These are phyloP conservation scores for Ochlodes sylvanus DNA, from an alignment of 2,888 invertebrate species.

Conservation along the genomic window DNA sequence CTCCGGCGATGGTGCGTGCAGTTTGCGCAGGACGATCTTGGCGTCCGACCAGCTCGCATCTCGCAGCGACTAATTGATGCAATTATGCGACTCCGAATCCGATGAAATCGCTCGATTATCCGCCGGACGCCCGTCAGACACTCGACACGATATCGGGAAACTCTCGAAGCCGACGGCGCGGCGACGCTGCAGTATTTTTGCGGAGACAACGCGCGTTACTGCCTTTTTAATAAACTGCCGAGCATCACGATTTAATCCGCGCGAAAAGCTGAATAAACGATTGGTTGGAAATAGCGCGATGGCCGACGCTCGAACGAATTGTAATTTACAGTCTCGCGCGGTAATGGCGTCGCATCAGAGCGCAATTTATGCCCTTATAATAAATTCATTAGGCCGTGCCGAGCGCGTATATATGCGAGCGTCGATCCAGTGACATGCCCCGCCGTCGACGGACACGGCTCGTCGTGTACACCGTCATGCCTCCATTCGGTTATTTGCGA, in stretches of 20 bases:
- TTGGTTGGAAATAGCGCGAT: constrained; percentile 64
- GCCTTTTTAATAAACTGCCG: constrained; percentile 52
- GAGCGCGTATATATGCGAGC: constrained; percentile 49
- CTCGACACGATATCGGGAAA: constrained; percentile 18
- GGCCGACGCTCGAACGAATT: constrained; percentile 68
- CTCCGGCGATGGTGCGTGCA: constrained; percentile 27
- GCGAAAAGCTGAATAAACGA: constrained; percentile 73
- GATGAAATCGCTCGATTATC: constrained; percentile 34
- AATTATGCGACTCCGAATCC: constrained; percentile 23
- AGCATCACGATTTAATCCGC: constrained; percentile 48
- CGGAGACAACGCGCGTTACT: constrained; percentile 43
- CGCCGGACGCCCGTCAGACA: constrained; percentile 11
- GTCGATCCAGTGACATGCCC: constrained; percentile 52
- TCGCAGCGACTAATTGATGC: constrained; percentile 30
- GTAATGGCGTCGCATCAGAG: constrained; percentile 81
- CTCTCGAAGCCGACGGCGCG: constrained; percentile 21
- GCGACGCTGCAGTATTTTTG: constrained; percentile 31
- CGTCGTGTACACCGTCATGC: constrained; percentile 32
- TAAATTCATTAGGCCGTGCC: constrained; percentile 79
- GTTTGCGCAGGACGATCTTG: constrained; percentile 27
- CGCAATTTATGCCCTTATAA: constrained; percentile 83
- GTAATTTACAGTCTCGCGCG: constrained; percentile 77
- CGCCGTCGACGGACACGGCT: constrained; percentile 42
- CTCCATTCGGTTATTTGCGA: constrained; percentile 36
- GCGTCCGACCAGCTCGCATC: constrained; percentile 25